Evolutionary conservation across 2,888 invertebrate species (phyloP), one percentile per base, ranked within the genome.

Genomic region (Eristalis pertinax): DNA sequence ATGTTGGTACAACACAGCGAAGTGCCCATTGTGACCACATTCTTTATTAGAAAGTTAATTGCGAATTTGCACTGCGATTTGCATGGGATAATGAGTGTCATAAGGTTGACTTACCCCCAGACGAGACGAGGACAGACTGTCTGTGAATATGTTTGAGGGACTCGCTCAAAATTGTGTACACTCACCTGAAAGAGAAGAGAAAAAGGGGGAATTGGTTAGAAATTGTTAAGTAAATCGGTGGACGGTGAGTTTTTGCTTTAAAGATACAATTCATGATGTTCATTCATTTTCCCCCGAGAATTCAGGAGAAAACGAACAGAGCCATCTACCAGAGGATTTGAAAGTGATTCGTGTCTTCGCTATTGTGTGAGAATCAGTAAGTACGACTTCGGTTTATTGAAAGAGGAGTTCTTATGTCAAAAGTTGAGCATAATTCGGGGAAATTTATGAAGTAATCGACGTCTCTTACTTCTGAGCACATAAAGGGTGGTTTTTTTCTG

Each of bases 21-120:
- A 50, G 50, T 35, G 19, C 64, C 64, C 38, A 38, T 32, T 56
- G 38, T 32, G 58, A 56, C 50, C 58, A 63, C 86, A 86, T 86
- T 86, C 86, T 75, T 86, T 79, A 68, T 78, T 70, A 86, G 86
- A 86, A 86, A 86, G 86, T 86, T 86, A 79, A 86, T 78, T 83
- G 86, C 38, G 63, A n/a, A 8, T 43, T 43, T 58, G 43, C 50
- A 43, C 24, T 32, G 43, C 63, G 65, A 65, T 58, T 38, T 60
- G 60, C 64, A 29, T 19, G 50, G 68, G 15, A 29, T 62, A 74
- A 74, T 58, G 35, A 63, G 77, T 73, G 83, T 78, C 83, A 78
- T 77, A 63, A 74, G 74, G 78, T 78, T 74, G 69, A 74, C 74
- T 84, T 84, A 84, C 84, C 77, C n/a, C 84, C 77, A 41, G 56